phyloP scores from a whole-genome alignment of 1,140 invertebrate species.

The Hormaphis cornu region DNA sequence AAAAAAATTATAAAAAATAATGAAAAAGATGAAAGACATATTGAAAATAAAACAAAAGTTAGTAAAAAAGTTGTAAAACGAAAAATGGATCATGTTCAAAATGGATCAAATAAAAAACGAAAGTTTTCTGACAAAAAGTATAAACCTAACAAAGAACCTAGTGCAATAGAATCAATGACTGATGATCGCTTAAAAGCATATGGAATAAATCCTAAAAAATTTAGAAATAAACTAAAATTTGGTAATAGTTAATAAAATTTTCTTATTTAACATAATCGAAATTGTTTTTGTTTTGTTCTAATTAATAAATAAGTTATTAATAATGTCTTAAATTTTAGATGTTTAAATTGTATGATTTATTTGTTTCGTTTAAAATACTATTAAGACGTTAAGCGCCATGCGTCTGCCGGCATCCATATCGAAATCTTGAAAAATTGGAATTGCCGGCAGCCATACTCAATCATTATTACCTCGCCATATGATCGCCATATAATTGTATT shows the following conservation, averaged over 20 bases:
- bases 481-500: too few relatives aligned
- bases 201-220: slow-evolving; percentile 86
- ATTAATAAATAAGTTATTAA: too few relatives aligned
- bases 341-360: too few relatives aligned
- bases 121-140: not conserved
- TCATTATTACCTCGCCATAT: too few relatives aligned
- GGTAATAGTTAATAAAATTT: slow-evolving; percentile 38
- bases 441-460: too few relatives aligned
- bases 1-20: not conserved
- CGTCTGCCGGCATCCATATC: too few relatives aligned
- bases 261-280: not conserved
- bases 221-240: slow-evolving; percentile 50
- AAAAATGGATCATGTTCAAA: not conserved
- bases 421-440: too few relatives aligned
- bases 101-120: not conserved
- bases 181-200: slow-evolving; percentile 75
- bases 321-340: too few relatives aligned
- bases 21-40: not conserved
- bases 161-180: slow-evolving; percentile 43
- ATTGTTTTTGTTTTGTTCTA: not conserved
- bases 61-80: slow-evolving; percentile 2
- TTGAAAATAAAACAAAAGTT: not conserved
- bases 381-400: too few relatives aligned
- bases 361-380: too few relatives aligned
- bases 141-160: slow-evolving; percentile 12